Conservation (phyloP, 2,888 invertebrate species). For the Seladonia tumulorum region DNA sequence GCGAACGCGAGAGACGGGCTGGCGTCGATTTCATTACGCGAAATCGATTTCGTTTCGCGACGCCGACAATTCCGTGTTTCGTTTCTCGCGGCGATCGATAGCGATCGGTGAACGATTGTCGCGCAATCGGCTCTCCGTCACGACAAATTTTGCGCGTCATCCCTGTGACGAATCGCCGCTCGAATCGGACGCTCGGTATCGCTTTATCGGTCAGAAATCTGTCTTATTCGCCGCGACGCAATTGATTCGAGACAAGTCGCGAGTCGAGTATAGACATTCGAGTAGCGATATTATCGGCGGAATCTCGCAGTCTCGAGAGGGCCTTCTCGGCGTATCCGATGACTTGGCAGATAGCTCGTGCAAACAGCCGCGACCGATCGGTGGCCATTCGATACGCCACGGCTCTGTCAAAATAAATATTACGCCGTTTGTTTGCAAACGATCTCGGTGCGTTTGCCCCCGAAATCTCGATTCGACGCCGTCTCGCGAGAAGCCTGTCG, state of each 20-base stretch:
- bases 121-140: background rate
- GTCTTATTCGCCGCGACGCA: background rate
- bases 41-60: background rate
- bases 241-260: background rate
- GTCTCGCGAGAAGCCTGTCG: background rate
- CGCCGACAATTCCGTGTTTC: background rate
- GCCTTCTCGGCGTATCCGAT: background rate
- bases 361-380: background rate
- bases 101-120: background rate
- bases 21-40: background rate
- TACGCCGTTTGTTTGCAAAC: background rate
- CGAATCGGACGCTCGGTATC: background rate
- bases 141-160: background rate
- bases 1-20: background rate
- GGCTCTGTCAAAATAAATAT: conserved; percentile 35
- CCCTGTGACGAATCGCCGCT: background rate
- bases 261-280: background rate
- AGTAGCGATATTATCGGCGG: conserved; percentile 2
- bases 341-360: conserved; percentile 8
- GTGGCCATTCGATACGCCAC: background rate
- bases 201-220: background rate
- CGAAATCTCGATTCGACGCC: background rate
- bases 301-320: conserved; percentile 29
- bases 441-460: background rate
- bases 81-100: background rate